Evolutionary conservation across 2,797 vertebrate species (phyloP).

Genomic region (Ataeniobius toweri): DNA sequence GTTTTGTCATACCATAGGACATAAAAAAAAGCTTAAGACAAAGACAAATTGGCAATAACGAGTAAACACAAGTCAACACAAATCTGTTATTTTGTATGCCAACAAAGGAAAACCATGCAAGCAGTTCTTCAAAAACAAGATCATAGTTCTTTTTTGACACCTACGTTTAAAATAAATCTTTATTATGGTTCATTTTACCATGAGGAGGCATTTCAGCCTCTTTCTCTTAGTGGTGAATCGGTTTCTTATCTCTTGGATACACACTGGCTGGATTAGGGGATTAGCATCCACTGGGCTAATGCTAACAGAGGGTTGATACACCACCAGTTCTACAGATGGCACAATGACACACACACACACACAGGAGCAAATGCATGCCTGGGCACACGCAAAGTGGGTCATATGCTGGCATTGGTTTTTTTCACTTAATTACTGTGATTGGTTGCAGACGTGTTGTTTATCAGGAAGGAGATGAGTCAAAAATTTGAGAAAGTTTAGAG

Average conservation of each 20-base stretch:
- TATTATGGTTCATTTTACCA: slow-evolving; percentile 12
- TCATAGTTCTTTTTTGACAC: not conserved
- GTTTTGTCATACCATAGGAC: not conserved
- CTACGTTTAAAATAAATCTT: slow-evolving; percentile 7
- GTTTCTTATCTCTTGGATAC: slow-evolving; percentile 66
- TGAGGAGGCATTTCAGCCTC: slow-evolving; percentile 36
- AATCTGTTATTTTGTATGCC: not conserved
- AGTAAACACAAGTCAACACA: not conserved
- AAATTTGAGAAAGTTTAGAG: not conserved
- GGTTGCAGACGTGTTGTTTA: slow-evolving; percentile 35
- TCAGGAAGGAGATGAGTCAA: slow-evolving; percentile 9
- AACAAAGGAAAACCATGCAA: not conserved
- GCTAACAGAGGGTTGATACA: slow-evolving; percentile 60
- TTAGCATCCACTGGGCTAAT: slow-evolving; percentile 72
- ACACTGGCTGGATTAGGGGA: slow-evolving; percentile 77
- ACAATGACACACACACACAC: slow-evolving; percentile 46
- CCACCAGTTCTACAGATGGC: slow-evolving; percentile 71
- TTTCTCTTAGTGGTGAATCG: slow-evolving; percentile 38
- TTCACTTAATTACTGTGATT: slow-evolving; percentile 61
- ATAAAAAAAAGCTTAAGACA: not conserved
- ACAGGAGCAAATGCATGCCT: slow-evolving; percentile 22
- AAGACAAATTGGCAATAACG: not conserved
- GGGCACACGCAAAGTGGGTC: slow-evolving; percentile 64
- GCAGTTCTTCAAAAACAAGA: not conserved
- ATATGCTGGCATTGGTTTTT: slow-evolving; percentile 56